Conservation (phyloP, 2,113 vertebrate genomes). For the Abramis brama region DNA sequence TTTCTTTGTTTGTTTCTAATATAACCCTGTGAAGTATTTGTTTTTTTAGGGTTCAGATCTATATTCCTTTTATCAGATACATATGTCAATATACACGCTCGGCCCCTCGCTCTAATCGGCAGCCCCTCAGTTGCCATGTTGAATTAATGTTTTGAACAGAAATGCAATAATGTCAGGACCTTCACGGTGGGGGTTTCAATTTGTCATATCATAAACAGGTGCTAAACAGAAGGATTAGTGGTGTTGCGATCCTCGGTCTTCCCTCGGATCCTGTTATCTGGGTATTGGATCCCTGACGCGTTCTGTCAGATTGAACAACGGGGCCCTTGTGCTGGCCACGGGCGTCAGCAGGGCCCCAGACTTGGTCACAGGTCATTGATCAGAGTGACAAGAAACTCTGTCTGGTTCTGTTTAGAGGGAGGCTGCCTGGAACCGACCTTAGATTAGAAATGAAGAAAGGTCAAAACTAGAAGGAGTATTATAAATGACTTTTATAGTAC, state of each 20-base stretch:
- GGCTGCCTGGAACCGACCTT: constrained; percentile 49
- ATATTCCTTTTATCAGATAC: constrained; percentile 90
- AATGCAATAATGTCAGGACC: constrained; percentile 51
- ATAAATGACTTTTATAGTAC: constrained; percentile 15
- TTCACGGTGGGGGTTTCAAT: constrained; percentile 84
- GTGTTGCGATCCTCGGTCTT: constrained; percentile 83
- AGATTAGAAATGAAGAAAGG: constrained; percentile 51
- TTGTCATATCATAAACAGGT: constrained; percentile 96
- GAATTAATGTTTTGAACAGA: constrained; percentile 52
- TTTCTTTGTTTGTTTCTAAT: constrained; percentile 22
- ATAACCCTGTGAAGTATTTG: constrained; percentile 51
- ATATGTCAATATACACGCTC: constrained; percentile 77
- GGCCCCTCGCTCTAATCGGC: constrained; percentile 66
- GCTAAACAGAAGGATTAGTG: constrained; percentile 85
- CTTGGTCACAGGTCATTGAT: constrained; percentile 79
- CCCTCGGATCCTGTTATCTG: constrained; percentile 87
- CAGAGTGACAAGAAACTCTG: constrained; percentile 72
- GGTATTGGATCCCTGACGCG: constrained; percentile 71
- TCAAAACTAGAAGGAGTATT: constrained; percentile 27
- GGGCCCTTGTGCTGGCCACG: constrained; percentile 78
- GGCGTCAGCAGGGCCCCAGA: constrained; percentile 75
- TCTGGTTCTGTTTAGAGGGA: constrained; percentile 75
- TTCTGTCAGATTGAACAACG: constrained; percentile 83
- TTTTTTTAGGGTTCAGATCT: constrained; percentile 87
- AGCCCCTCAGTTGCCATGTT: constrained; percentile 36